Evolutionary conservation across 92 coral and sea anemone species (phyloP), one percentile per base, ranked within the genome.

Genomic region (Palythoa grandiflora): DNA sequence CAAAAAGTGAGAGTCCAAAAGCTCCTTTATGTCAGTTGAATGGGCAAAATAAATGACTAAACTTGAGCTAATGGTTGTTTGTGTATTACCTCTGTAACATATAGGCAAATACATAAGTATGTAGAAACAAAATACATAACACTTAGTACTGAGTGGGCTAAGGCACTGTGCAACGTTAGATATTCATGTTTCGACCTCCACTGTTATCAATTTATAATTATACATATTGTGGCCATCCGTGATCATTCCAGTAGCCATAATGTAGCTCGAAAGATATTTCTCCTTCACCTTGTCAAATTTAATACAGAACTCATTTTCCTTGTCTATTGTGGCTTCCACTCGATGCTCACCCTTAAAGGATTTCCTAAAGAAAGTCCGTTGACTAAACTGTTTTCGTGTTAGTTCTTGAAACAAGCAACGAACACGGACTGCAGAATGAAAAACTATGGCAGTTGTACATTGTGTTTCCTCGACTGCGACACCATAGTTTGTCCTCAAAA

Each of bases 221-320:
- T 28, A 28, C 28, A 57, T 57, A 51, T 51, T 71, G 76, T 50
- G 76, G 76, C 76, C 15, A 8, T 17, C 48, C 76, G 5, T 71
- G 76, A 52, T 71, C 50, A 6, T 71, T 71, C 76, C 76, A 71
- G 15, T 50, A 71, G 6, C 76, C 50, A 71, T 71, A 71, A 71
- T 10, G 38, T 4, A 71, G 13, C 7, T 3, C 50, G 5, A 44
- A 44, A 44, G 50, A 4, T 9, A 73, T 39, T 47, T 74, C 12
- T 74, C 78, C 11, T 74, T 74, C 11, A 5, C 8, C 44, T 44
- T 3, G 78, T 74, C 14, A 71, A 36, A 74, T 13, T 57, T 74
- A 1, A 74, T 1, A 9, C 28, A 74, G 44, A 74, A 74, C 54
- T 74, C 59, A 44, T 74, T 74, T 3, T 73, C 78, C 44, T 28